phyloP scores from a whole-genome alignment of 2,113 vertebrate species.

The Campylomormyrus numenius region DNA sequence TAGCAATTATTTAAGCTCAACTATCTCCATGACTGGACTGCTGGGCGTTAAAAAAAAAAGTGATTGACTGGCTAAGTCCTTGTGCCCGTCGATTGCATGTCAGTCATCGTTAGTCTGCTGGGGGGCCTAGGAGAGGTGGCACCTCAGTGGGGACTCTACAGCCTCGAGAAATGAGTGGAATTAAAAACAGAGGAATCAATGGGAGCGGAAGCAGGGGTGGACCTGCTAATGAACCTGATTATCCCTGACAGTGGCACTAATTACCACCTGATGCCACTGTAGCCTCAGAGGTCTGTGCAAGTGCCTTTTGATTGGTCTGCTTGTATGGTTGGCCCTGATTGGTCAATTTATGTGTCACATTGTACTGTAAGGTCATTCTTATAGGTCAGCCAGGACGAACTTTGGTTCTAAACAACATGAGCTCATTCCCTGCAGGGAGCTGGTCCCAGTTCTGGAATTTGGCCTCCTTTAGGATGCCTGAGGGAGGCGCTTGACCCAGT shows the following conservation, averaged over 20 bases:
- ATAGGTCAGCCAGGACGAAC: neutral
- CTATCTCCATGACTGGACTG: neutral
- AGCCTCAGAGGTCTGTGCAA: neutral
- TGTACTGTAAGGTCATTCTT: neutral
- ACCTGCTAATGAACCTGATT: neutral
- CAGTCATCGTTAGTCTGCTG: neutral
- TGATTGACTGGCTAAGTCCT: neutral
- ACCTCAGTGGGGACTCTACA: neutral
- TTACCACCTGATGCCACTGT: neutral
- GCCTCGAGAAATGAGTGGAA: neutral
- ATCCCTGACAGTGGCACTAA: neutral
- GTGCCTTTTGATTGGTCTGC: neutral
- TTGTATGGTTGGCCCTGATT: neutral
- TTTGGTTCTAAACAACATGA: neutral
- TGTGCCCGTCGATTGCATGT: neutral
- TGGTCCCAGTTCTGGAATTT: neutral
- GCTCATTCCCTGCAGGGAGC: neutral
- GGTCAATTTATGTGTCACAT: neutral
- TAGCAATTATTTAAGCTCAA: neutral
- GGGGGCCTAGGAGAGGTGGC: neutral
- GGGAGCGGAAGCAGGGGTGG: neutral
- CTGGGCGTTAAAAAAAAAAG: neutral
- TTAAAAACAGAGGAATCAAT: neutral
- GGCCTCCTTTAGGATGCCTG: neutral
- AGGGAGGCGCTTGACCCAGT: neutral